These are phyloP conservation scores for Pomacea maculata DNA, from an alignment of 1,140 invertebrate species.

Conservation along the genomic window DNA sequence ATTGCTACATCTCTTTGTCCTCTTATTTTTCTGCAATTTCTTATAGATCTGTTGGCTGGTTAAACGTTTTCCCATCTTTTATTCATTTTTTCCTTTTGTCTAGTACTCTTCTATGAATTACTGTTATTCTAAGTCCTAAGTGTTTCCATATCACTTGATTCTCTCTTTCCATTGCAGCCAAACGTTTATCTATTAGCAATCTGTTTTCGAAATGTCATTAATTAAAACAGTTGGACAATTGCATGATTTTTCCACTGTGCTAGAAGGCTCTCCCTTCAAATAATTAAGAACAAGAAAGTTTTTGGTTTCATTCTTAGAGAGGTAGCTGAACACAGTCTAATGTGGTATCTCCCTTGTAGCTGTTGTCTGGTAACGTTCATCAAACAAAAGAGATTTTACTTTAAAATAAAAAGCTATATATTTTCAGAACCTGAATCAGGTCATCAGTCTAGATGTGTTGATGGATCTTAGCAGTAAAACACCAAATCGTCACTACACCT, in stretches of 20 bases:
- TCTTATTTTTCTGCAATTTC: not conserved
- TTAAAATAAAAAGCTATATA: not conserved
- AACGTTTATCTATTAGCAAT: too few species aligned
- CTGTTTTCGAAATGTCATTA: too few species aligned
- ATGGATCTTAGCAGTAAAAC: not conserved
- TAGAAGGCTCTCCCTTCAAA: too few species aligned
- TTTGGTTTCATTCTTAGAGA: too few species aligned
- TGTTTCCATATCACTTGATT: not conserved
- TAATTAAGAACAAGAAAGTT: too few species aligned
- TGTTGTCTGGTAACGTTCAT: too few species aligned
- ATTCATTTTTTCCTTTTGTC: not conserved
- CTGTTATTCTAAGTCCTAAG: not conserved
- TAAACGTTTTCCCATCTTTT: not conserved
- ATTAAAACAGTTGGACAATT: too few species aligned
- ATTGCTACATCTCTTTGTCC: not conserved
- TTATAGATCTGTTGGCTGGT: not conserved
- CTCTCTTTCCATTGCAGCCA: too few species aligned
- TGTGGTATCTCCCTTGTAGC: too few species aligned
- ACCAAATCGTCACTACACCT: constrained; percentile 32
- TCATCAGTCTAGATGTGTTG: constrained; percentile 9
- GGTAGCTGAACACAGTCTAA: not conserved
- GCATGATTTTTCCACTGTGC: too few species aligned
- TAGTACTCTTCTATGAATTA: not conserved
- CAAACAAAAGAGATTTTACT: too few species aligned
- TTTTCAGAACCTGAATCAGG: constrained; percentile 10